A percentile compares a stretch with the other conserved stretches of the same genome.
Evolutionary conservation across 2,113 vertebrate species (phyloP).

Genomic region (Caracal caracal): DNA sequence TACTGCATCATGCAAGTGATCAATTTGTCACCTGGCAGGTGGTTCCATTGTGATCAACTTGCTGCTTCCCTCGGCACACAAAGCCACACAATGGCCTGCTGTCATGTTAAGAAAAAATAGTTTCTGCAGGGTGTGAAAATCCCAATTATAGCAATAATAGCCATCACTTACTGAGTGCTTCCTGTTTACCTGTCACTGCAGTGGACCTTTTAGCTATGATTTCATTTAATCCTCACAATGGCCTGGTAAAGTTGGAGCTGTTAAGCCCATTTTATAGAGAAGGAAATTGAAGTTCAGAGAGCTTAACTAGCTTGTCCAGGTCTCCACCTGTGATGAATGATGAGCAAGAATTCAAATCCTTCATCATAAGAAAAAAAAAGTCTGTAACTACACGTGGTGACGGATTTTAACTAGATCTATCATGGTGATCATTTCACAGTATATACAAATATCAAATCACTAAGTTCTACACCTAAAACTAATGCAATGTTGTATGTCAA

Average conservation of each 20-base stretch:
- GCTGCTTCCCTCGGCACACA: not conserved
- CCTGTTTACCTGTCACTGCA: not conserved
- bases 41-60: constrained; percentile 11
- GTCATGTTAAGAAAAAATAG: constrained; percentile 2
- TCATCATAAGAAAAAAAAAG: not conserved
- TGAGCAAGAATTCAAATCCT: constrained; percentile 1
- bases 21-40: not conserved
- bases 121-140: not conserved
- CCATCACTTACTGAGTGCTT: not conserved
- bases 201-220: not conserved
- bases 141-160: not conserved
- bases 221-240: not conserved
- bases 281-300: not conserved
- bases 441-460: not conserved
- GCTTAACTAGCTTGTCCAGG: not conserved
- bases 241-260: not conserved
- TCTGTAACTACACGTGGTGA: not conserved
- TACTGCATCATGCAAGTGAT: not conserved
- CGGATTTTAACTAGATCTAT: not conserved
- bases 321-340: not conserved
- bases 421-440: not conserved
- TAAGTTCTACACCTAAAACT: not conserved
- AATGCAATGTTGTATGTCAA: not conserved
- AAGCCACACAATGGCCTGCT: not conserved
- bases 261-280: not conserved